phyloP scores from a whole-genome alignment of 2,113 vertebrate species.

The Petrocephalus zakoni region DNA sequence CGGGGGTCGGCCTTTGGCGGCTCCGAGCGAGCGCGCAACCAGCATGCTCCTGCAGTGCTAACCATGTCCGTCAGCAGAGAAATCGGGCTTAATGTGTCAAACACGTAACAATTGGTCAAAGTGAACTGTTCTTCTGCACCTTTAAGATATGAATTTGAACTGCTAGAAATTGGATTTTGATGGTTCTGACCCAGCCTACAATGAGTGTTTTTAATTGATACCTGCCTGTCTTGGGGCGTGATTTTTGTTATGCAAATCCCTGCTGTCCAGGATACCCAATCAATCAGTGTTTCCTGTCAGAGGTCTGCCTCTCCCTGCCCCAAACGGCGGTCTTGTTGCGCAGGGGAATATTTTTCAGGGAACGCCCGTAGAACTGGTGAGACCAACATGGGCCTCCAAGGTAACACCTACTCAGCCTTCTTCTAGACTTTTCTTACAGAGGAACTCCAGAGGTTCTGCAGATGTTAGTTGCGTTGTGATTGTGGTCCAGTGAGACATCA shows the following conservation, averaged over 20 bases:
- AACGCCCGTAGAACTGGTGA: conserved; percentile 45
- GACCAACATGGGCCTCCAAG: conserved; percentile 47
- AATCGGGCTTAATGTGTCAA: background rate
- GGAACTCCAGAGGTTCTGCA: conserved; percentile 14
- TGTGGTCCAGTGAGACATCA: conserved; percentile 14
- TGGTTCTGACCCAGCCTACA: background rate
- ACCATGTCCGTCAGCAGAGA: background rate
- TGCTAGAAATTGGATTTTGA: conserved; percentile 15
- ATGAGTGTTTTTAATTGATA: conserved; percentile 13
- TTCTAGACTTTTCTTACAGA: conserved; percentile 33
- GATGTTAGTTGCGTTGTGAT: conserved; percentile 17
- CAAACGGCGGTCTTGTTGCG: conserved; percentile 48
- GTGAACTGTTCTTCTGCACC: background rate
- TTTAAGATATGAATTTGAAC: conserved; percentile 14
- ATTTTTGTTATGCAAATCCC: conserved; percentile 29
- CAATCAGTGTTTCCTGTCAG: conserved; percentile 49
- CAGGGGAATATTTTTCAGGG: conserved; percentile 49
- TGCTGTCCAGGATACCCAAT: conserved; percentile 37
- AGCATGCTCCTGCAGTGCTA: background rate
- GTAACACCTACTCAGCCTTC: conserved; percentile 46
- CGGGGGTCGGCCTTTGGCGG: background rate
- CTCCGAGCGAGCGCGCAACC: background rate
- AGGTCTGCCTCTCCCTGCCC: conserved; percentile 44
- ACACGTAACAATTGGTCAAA: background rate
- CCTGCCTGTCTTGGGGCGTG: conserved; percentile 19